phyloP scores from a whole-genome alignment of 2,113 vertebrate species.

The Calyptommatus sinebrachiatus region DNA sequence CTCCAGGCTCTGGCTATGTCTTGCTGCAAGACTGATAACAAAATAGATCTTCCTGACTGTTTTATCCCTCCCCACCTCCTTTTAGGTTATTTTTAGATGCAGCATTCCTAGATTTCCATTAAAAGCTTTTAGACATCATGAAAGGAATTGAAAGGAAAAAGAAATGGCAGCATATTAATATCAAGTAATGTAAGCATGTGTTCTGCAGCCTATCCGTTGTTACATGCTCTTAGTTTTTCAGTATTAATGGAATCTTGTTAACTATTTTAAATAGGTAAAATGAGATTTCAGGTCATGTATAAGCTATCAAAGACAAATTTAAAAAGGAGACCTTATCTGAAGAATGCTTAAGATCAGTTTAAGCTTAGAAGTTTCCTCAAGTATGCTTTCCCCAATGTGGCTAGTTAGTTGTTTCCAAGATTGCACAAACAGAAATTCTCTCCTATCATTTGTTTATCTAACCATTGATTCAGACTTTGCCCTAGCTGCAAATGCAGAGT shows the following conservation, averaged over 20 bases:
- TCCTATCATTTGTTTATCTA: not conserved
- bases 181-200: not conserved
- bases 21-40: slow-evolving; percentile 46
- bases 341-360: too few species aligned
- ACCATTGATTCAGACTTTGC: not conserved
- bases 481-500: not conserved
- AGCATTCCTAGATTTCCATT: not conserved
- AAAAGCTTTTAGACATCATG: slow-evolving; percentile 6
- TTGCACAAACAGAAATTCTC: not conserved
- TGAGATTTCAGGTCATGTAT: not conserved
- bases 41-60: slow-evolving; percentile 9
- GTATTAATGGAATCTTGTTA: not conserved
- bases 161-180: not conserved
- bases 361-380: too few species aligned
- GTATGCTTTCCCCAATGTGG: too few species aligned
- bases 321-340: not conserved
- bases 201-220: not conserved
- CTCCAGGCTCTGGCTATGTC: slow-evolving; percentile 36
- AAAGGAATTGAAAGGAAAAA: not conserved
- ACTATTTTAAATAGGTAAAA: not conserved
- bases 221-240: not conserved
- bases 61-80: not conserved
- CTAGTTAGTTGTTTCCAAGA: too few species aligned
- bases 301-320: not conserved
- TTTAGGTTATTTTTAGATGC: slow-evolving; percentile 28